Evolutionary conservation across 2,888 invertebrate genomes (phyloP).

Genomic region (Caenorhabditis sinica): DNA sequence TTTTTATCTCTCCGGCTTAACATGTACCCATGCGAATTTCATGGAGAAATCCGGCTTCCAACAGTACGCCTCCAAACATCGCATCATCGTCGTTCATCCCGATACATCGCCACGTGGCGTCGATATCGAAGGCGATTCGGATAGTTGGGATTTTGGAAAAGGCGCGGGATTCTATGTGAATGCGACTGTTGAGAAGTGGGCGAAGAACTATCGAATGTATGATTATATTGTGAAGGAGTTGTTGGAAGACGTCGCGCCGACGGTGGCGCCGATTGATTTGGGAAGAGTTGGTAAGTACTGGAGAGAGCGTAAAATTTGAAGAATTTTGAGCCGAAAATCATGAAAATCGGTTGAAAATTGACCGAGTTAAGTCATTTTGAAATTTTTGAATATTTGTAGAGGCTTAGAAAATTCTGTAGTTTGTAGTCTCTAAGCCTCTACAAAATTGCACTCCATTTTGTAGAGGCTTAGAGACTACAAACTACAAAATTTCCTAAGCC

Average conservation of each 20-base stretch:
- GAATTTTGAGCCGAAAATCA: background rate
- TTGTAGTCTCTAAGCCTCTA: background rate
- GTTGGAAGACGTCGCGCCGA: slow-evolving; percentile 60
- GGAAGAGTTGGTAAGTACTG: slow-evolving; percentile 59
- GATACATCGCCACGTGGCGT: slow-evolving; percentile 91
- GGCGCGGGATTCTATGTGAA: slow-evolving; percentile 96
- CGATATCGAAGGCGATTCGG: slow-evolving; percentile 93
- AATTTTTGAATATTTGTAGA: background rate
- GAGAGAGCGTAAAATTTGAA: too few species aligned
- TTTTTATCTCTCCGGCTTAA: slow-evolving; percentile 86
- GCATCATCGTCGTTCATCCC: slow-evolving; percentile 92
- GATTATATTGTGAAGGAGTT: slow-evolving; percentile 89
- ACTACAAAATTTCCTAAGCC: too few species aligned
- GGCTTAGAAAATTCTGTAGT: too few species aligned
- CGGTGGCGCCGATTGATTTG: slow-evolving; percentile 59
- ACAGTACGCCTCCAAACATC: slow-evolving; percentile 88
- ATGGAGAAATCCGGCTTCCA: slow-evolving; percentile 97
- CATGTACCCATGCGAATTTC: slow-evolving; percentile 96
- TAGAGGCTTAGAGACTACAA: background rate
- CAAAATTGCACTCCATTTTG: background rate
- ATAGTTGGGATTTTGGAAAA: slow-evolving; percentile 94
- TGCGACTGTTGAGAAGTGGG: slow-evolving; percentile 94
- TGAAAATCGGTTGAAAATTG: too few species aligned
- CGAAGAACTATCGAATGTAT: slow-evolving; percentile 94
- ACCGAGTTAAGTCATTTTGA: too few species aligned